Evolutionary conservation across 1,140 invertebrate species (phyloP).

Genomic region (Aleiodes sp.): DNA sequence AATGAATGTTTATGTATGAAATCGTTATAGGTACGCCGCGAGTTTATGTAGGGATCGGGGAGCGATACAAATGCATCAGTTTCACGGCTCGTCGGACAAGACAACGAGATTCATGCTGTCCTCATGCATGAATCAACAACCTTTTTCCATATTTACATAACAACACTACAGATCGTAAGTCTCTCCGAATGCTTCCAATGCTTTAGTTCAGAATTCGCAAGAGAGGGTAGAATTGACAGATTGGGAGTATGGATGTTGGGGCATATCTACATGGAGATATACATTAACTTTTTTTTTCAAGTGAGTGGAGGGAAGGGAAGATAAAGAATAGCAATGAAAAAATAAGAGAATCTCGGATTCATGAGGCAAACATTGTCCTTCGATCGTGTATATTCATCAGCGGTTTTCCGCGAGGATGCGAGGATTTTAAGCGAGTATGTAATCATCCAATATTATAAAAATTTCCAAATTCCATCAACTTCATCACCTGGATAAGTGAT

Average conservation of each 20-base stretch:
- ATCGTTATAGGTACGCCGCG: not conserved
- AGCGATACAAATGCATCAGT: conserved; percentile 62
- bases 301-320: conserved; percentile 6
- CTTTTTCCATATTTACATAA: conserved; percentile 65
- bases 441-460: too few relatives aligned
- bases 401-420: too few relatives aligned
- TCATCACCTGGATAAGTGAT: too few relatives aligned
- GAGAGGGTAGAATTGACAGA: conserved; percentile 54
- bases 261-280: conserved; percentile 39
- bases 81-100: conserved; percentile 63
- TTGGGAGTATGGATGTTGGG: conserved; percentile 56
- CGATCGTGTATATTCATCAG: too few relatives aligned
- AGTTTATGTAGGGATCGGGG: conserved; percentile 41
- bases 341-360: too few relatives aligned
- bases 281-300: conserved; percentile 24
- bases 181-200: conserved; percentile 29
- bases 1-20: not conserved
- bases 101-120: conserved; percentile 57
- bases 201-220: not conserved
- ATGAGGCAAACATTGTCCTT: too few relatives aligned
- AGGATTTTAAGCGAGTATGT: too few relatives aligned
- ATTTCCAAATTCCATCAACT: too few relatives aligned
- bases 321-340: too few relatives aligned
- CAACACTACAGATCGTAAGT: conserved; percentile 51
- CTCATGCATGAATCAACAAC: conserved; percentile 60